Evolutionary conservation across 2,113 vertebrate genomes (phyloP).

Genomic region (Poeciliopsis retropinna): DNA sequence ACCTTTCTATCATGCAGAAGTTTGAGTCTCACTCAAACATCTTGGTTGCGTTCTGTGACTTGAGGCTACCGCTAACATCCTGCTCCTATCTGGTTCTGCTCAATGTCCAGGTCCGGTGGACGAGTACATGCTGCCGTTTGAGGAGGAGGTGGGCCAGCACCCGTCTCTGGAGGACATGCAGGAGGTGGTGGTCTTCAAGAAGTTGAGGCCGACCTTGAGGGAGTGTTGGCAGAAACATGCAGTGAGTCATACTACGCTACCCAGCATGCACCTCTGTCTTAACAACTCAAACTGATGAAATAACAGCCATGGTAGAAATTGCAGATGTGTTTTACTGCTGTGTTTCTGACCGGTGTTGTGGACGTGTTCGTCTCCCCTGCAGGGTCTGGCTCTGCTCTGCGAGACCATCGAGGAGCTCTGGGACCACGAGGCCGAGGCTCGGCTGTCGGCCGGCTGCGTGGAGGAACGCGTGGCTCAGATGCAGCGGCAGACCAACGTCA

Average conservation of each 20-base stretch:
- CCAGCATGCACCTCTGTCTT: not conserved
- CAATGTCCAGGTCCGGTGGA: slow-evolving; percentile 88
- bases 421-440: slow-evolving; percentile 98
- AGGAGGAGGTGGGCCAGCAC: slow-evolving; percentile 97
- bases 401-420: slow-evolving; percentile 99
- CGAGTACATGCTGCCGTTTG: slow-evolving; percentile 96
- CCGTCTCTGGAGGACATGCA: slow-evolving; percentile 99
- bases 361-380: not conserved
- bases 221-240: slow-evolving; percentile 98
- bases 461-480: slow-evolving; percentile 96
- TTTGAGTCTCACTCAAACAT: too few relatives aligned
- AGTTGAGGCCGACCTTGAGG: slow-evolving; percentile 91
- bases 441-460: slow-evolving; percentile 95
- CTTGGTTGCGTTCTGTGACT: too few relatives aligned
- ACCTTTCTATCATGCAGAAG: too few relatives aligned
- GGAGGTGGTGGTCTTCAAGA: slow-evolving; percentile 98
- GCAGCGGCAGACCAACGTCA: slow-evolving; percentile 91
- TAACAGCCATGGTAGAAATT: too few relatives aligned
- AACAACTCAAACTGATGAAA: not conserved
- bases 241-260: slow-evolving; percentile 75
- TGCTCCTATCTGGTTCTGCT: not conserved
- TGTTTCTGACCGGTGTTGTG: not conserved
- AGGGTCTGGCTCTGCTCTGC: slow-evolving; percentile 98
- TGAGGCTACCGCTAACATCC: too few relatives aligned
- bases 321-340: not conserved